Conservation (phyloP, 2,888 invertebrate genomes). For the Drosophila aldrichi region DNA sequence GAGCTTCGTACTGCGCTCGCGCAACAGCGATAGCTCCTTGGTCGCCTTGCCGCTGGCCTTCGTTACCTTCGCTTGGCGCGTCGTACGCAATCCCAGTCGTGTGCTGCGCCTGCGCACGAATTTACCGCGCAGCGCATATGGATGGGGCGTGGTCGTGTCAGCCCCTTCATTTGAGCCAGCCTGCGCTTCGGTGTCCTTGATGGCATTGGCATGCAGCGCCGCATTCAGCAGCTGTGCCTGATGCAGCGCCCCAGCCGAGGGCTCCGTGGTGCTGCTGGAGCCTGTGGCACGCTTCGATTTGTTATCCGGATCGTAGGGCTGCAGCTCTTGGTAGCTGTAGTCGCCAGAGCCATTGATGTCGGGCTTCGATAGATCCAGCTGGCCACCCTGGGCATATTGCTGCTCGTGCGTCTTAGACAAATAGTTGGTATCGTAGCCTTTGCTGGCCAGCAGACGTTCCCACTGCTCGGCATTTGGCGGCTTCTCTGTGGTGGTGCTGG, state of each 20-base stretch:
- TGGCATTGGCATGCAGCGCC: constrained; percentile 24
- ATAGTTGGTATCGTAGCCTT: constrained; percentile 72
- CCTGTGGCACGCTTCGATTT: constrained; percentile 53
- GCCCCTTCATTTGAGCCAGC: constrained; percentile 11
- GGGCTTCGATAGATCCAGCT: constrained; percentile 41
- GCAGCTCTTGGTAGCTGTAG: constrained; percentile 53
- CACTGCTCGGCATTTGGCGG: constrained; percentile 43
- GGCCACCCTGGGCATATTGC: constrained; percentile 51
- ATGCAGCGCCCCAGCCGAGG: background rate
- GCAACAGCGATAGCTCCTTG: constrained; percentile 16
- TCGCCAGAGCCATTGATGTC: constrained; percentile 30
- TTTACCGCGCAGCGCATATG: constrained; percentile 77
- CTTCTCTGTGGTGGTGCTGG: constrained; percentile 14
- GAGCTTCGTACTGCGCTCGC: constrained; percentile 61
- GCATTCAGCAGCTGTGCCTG: constrained; percentile 37
- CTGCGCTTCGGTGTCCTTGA: background rate
- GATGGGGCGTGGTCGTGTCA: constrained; percentile 40
- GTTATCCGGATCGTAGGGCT: constrained; percentile 44
- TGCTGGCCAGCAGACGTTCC: constrained; percentile 65
- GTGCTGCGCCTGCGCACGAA: constrained; percentile 65
- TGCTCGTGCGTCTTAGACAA: constrained; percentile 62
- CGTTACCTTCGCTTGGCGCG: constrained; percentile 50
- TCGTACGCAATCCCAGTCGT: constrained; percentile 32
- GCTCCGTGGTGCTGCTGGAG: constrained; percentile 25
- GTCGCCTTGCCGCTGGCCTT: constrained; percentile 6